A percentile compares a stretch with the other conserved stretches of the same genome.
Evolutionary conservation across 2,888 invertebrate genomes (phyloP).

Genomic region (Callyntrura sp.): DNA sequence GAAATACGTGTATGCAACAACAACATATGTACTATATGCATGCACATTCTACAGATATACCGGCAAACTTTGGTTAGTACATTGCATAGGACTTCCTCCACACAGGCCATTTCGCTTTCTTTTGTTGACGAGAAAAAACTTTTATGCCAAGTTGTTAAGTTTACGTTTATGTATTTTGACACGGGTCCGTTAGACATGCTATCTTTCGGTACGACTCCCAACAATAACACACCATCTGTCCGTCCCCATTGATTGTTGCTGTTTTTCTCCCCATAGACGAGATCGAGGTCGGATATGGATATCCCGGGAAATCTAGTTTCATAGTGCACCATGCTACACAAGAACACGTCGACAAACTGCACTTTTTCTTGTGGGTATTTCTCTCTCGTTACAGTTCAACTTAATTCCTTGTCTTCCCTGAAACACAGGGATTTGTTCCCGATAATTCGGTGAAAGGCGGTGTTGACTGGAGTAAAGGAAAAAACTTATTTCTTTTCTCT

Average conservation of each 20-base stretch:
- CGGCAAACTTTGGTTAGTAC: too few relatives aligned
- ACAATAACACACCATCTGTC: constrained; percentile 12
- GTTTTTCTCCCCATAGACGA: too few relatives aligned
- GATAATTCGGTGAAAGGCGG: constrained; percentile 25
- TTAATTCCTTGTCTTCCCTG: not conserved
- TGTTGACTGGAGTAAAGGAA: not conserved
- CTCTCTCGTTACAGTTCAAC: not conserved
- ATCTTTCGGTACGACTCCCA: not conserved
- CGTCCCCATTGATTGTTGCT: not conserved
- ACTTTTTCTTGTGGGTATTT: not conserved
- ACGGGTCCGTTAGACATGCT: not conserved
- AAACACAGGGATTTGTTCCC: constrained; percentile 22
- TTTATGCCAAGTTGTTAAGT: not conserved
- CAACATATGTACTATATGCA: not conserved
- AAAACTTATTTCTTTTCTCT: constrained; percentile 11
- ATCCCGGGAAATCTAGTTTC: not conserved
- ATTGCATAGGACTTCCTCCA: not conserved
- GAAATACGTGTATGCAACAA: not conserved
- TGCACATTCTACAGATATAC: too few relatives aligned
- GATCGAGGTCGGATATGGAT: too few relatives aligned
- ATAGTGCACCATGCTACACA: not conserved
- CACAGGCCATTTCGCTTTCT: constrained; percentile 12
- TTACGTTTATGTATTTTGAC: not conserved
- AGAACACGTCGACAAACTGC: not conserved
- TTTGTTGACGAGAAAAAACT: not conserved